A percentile compares a stretch with the other conserved stretches of the same genome.
phyloP scores from a whole-genome alignment of 2,888 invertebrate genomes.

The Drosophila mimetica region DNA sequence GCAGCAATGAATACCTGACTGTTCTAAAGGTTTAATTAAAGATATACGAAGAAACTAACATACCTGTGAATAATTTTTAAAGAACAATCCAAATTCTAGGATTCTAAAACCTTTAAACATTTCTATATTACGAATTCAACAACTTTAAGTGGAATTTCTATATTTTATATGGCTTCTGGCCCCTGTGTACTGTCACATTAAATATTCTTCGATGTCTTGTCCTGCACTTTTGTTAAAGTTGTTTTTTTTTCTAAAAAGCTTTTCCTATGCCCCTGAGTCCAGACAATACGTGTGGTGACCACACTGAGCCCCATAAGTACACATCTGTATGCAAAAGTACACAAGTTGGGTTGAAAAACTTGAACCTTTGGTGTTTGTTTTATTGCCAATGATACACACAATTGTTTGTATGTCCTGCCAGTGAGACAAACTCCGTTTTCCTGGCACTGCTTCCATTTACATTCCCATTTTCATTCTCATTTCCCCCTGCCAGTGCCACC shows the following conservation, averaged over 20 bases:
- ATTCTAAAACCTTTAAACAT: no score
- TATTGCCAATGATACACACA: conserved; percentile 64
- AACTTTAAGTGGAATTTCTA: neutral
- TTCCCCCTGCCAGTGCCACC: neutral
- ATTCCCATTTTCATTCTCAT: conserved; percentile 16
- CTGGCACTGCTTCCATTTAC: conserved; percentile 30
- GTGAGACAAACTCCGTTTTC: conserved; percentile 43
- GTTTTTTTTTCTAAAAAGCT: neutral
- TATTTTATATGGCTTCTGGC: neutral
- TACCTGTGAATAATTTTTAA: neutral
- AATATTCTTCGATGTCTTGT: conserved; percentile 1
- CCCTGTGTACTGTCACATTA: conserved; percentile 10
- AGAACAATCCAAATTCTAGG: neutral
- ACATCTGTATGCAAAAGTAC: conserved; percentile 25
- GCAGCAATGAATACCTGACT: neutral
- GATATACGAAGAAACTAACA: neutral
- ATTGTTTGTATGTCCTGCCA: conserved; percentile 35
- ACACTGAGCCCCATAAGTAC: conserved; percentile 7
- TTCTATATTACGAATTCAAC: no score
- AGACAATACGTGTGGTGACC: conserved; percentile 9
- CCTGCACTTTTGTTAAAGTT: neutral
- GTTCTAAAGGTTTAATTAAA: neutral
- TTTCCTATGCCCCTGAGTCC: neutral
- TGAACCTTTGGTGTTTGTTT: conserved; percentile 66
- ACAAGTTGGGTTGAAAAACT: conserved; percentile 47